Conservation (phyloP, 2,888 invertebrate species). For the Gari tellinella region DNA sequence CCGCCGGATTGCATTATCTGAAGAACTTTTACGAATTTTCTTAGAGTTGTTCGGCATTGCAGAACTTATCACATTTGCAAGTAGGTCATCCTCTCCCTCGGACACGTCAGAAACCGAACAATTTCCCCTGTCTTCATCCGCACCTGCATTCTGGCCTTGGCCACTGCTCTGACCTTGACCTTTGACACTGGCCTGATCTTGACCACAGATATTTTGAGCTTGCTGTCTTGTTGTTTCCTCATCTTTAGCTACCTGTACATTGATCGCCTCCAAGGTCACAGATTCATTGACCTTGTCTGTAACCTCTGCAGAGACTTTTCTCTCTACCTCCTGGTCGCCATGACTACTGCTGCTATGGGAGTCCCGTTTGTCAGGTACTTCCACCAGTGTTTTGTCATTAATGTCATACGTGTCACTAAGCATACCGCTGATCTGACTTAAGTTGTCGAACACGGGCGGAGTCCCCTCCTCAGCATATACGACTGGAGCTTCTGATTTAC, state of each 20-base stretch:
- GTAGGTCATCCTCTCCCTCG: slow-evolving; percentile 86
- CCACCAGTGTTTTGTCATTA: slow-evolving; percentile 38
- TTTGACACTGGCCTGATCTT: not conserved
- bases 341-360: slow-evolving; percentile 9
- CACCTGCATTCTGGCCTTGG: slow-evolving; percentile 1
- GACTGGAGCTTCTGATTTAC: slow-evolving; percentile 70
- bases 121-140: slow-evolving; percentile 35
- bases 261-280: too few relatives aligned
- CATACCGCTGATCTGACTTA: slow-evolving; percentile 92
- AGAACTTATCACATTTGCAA: slow-evolving; percentile 90
- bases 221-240: too few relatives aligned
- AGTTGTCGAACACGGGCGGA: slow-evolving; percentile 93
- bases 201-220: not conserved
- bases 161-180: slow-evolving; percentile 2
- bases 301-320: too few relatives aligned
- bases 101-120: slow-evolving; percentile 80
- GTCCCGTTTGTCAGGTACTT: slow-evolving; percentile 24
- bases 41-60: slow-evolving; percentile 87
- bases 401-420: slow-evolving; percentile 85
- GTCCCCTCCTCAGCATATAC: slow-evolving; percentile 87
- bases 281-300: too few relatives aligned
- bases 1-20: slow-evolving; percentile 77
- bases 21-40: slow-evolving; percentile 77
- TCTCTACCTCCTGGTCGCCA: not conserved
- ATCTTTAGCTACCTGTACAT: too few relatives aligned